These are phyloP conservation scores for Homalodisca vitripennis DNA, from an alignment of 1,140 invertebrate species.

Conservation along the genomic window DNA sequence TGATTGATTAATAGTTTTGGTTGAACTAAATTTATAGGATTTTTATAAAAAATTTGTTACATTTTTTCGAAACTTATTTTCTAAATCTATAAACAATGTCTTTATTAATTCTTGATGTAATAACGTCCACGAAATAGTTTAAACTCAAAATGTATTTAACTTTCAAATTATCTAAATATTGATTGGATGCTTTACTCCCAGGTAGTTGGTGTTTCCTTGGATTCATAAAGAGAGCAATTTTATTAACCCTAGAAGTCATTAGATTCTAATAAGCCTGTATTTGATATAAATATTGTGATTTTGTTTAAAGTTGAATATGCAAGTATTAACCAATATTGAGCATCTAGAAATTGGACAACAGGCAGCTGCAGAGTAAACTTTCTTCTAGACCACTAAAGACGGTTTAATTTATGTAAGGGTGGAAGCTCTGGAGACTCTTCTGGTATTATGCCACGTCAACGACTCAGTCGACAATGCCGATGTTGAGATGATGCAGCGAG, in stretches of 20 bases:
- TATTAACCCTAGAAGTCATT: neutral
- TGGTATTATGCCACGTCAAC: constrained; percentile 56
- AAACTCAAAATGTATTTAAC: too few species aligned
- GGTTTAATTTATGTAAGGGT: constrained; percentile 48
- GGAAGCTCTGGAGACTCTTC: constrained; percentile 57
- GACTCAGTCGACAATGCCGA: constrained; percentile 49
- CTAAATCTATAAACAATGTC: too few species aligned
- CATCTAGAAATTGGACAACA: constrained; percentile 20
- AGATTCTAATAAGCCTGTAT: neutral
- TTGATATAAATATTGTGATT: neutral
- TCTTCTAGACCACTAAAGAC: constrained; percentile 28
- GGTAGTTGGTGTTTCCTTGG: too few species aligned
- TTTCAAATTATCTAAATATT: too few species aligned
- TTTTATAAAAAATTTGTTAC: too few species aligned
- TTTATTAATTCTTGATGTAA: too few species aligned
- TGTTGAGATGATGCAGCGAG: constrained; percentile 48
- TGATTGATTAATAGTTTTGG: too few species aligned
- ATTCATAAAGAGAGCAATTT: neutral
- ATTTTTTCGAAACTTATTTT: too few species aligned
- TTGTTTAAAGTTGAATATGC: neutral
- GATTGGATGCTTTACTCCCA: too few species aligned
- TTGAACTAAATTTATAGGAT: too few species aligned
- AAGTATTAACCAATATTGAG: neutral
- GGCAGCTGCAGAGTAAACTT: neutral
- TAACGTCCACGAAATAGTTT: too few species aligned